Evolutionary conservation across 2,888 invertebrate species (phyloP).

Genomic region (Nymphalis polychloros): DNA sequence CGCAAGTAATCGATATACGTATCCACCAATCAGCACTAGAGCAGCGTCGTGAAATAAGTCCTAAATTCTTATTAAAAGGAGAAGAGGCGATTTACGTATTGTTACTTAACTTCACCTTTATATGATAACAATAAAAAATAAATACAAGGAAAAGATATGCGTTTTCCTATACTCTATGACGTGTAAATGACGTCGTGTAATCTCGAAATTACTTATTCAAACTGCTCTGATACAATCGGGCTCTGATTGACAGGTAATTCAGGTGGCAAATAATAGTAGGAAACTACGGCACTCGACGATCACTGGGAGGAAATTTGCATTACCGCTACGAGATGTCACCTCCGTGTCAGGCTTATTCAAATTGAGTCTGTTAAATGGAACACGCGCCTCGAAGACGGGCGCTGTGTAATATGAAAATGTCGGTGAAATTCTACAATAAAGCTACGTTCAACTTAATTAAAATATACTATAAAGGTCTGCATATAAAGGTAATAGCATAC

Average conservation of each 20-base stretch:
- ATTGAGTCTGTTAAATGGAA: constrained; percentile 61
- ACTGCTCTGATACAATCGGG: constrained; percentile 41
- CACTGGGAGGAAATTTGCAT: constrained; percentile 57
- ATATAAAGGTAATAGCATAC: neutral
- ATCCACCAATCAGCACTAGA: too few relatives aligned
- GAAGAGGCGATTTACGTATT: too few relatives aligned
- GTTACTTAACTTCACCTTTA: too few relatives aligned
- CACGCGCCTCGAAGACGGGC: constrained; percentile 41
- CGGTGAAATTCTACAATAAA: constrained; percentile 14
- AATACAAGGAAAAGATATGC: too few relatives aligned
- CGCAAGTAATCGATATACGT: too few relatives aligned
- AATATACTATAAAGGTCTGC: constrained; percentile 13
- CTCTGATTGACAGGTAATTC: constrained; percentile 63
- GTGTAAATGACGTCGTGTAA: constrained; percentile 7
- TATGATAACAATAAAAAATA: too few relatives aligned
- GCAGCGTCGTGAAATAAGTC: too few relatives aligned
- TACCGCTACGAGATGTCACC: constrained; percentile 49
- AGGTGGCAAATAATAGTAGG: constrained; percentile 61
- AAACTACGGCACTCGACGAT: constrained; percentile 55
- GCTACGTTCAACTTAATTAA: constrained; percentile 19
- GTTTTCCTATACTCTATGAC: neutral
- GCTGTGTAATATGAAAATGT: constrained; percentile 26
- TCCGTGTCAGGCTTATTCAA: constrained; percentile 63
- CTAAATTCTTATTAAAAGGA: too few relatives aligned
- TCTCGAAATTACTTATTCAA: constrained; percentile 18